Percentiles rank a stretch among this genome's conserved stretches.
These are phyloP conservation scores for Desmophyllum pertusum DNA, from an alignment of 92 coral and sea anemone species.

Conservation along the genomic window DNA sequence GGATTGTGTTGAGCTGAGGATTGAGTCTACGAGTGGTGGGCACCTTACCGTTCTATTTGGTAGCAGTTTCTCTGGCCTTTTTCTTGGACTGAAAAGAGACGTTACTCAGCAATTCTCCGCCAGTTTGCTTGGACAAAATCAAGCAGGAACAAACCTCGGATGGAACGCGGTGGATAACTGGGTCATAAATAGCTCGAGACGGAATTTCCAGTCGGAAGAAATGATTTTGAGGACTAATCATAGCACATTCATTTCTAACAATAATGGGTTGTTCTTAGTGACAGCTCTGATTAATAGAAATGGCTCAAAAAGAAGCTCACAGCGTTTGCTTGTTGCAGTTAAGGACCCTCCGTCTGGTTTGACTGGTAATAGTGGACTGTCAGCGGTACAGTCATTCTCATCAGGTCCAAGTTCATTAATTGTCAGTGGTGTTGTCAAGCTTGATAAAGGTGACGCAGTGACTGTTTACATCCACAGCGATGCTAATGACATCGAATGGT, in stretches of 20 bases:
- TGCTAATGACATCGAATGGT: not conserved
- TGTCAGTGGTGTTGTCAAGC: conserved; percentile 44
- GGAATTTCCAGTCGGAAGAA: conserved; percentile 27
- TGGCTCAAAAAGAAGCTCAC: not conserved
- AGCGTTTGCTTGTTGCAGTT: conserved; percentile 33
- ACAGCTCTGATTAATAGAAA: conserved; percentile 33
- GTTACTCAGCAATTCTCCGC: conserved; percentile 16
- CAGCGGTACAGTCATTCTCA: conserved; percentile 23
- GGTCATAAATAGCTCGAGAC: conserved; percentile 17
- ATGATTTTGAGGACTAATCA: not conserved
- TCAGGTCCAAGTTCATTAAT: conserved; percentile 24
- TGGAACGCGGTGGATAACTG: conserved; percentile 41
- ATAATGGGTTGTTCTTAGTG: conserved; percentile 49
- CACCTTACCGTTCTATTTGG: not conserved
- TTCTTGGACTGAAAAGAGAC: conserved; percentile 15
- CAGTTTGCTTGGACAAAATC: conserved; percentile 17
- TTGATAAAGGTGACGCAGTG: conserved; percentile 28
- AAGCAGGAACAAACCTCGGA: conserved; percentile 31
- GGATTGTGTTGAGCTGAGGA: conserved; percentile 48
- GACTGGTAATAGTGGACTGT: conserved; percentile 30
- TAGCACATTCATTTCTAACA: conserved; percentile 6
- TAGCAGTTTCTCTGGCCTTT: conserved; percentile 60
- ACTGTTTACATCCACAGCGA: conserved; percentile 25
- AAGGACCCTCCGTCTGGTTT: conserved; percentile 5
- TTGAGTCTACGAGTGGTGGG: not conserved